A percentile compares a stretch with the other conserved stretches of the same genome.
Evolutionary conservation across 2,113 vertebrate genomes (phyloP).

Genomic region (Toxotes jaculatrix): DNA sequence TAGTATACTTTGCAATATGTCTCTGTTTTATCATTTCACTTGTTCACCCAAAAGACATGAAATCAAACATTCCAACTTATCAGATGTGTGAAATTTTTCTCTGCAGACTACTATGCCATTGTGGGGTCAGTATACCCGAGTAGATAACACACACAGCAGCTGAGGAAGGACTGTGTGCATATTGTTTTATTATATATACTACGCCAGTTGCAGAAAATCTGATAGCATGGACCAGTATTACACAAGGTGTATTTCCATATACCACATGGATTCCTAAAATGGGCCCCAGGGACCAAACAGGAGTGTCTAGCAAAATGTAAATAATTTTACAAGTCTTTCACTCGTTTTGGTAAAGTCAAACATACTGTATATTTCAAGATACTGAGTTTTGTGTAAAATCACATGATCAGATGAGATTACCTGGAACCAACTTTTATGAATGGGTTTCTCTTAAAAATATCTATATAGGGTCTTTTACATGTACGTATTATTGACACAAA

Average conservation of each 20-base stretch:
- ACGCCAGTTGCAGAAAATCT: background rate
- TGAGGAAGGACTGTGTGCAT: constrained; percentile 20
- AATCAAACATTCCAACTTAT: constrained; percentile 60
- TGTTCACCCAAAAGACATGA: constrained; percentile 26
- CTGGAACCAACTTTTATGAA: no score
- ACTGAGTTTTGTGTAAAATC: background rate
- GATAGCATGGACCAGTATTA: constrained; percentile 9
- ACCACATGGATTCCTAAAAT: constrained; percentile 7
- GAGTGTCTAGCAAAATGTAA: background rate
- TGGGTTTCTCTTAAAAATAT: no score
- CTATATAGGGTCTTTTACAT: no score
- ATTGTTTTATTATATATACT: constrained; percentile 28
- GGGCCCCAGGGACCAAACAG: background rate
- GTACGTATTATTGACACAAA: no score
- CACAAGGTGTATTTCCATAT: constrained; percentile 12
- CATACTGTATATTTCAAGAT: background rate
- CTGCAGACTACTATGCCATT: background rate
- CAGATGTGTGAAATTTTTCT: constrained; percentile 30
- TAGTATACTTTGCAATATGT: constrained; percentile 24
- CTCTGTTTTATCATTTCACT: constrained; percentile 4
- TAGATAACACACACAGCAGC: constrained; percentile 34
- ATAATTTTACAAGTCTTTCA: background rate
- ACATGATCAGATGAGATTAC: background rate
- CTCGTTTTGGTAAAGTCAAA: background rate
- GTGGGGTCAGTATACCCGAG: constrained; percentile 1